Percentiles rank a stretch among this genome's conserved stretches.
These are phyloP conservation scores for Drosophila chauvacae DNA, from an alignment of 1,140 invertebrate genomes.

Conservation along the genomic window DNA sequence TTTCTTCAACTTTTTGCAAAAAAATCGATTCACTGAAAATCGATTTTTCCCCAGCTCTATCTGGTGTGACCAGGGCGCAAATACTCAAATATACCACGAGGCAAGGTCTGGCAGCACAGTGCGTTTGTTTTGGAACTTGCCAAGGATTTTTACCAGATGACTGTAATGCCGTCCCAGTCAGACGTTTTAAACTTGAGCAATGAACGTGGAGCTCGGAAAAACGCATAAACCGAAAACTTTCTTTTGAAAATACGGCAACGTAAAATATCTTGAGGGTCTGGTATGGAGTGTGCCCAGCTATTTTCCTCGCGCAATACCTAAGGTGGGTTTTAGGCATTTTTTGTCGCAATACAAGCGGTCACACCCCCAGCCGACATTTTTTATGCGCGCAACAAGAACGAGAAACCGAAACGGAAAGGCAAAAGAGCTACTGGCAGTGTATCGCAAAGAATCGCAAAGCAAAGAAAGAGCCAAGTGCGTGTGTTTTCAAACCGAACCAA, in stretches of 20 bases:
- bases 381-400: constrained; percentile 51
- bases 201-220: not conserved
- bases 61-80: not conserved
- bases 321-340: not conserved
- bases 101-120: not conserved
- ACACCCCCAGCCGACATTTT: constrained; percentile 31
- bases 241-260: not conserved
- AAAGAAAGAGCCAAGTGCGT: constrained; percentile 55
- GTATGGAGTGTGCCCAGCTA: not conserved
- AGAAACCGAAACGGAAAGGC: constrained; percentile 50
- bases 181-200: too few species aligned
- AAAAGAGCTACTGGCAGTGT: constrained; percentile 38
- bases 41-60: too few species aligned
- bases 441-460: constrained; percentile 32
- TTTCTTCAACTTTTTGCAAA: too few species aligned
- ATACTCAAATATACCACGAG: not conserved
- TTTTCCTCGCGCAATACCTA: rapidly evolving
- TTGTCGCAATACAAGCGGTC: not conserved
- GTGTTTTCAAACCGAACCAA: constrained; percentile 44
- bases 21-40: too few species aligned
- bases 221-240: not conserved
- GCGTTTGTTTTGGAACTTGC: not conserved
- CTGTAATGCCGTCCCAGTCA: not conserved
- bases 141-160: not conserved
- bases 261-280: not conserved